A percentile compares a stretch with the other conserved stretches of the same genome.
Conservation (phyloP, 2,888 invertebrate genomes). For the Caprella mutica region DNA sequence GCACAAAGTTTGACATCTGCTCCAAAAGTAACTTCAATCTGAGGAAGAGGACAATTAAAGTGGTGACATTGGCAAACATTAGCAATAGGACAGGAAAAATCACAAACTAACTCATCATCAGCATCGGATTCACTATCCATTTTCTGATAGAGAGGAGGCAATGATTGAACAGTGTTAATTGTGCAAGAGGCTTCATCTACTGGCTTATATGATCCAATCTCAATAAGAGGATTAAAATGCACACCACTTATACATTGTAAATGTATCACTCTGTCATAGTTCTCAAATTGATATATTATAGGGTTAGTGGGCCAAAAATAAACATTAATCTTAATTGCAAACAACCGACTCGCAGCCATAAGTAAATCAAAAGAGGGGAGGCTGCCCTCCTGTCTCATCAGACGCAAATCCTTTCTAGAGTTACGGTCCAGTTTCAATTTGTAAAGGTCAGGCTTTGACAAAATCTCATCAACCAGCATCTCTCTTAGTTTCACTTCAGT, state of each 20-base stretch:
- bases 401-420: background rate
- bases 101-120: background rate
- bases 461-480: background rate
- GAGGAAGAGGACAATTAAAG: background rate
- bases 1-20: background rate
- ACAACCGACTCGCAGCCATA: background rate
- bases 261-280: background rate
- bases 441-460: background rate
- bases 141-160: background rate
- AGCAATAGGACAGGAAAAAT: background rate
- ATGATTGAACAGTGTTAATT: background rate
- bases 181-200: background rate
- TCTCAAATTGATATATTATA: background rate
- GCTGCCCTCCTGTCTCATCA: background rate
- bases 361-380: background rate
- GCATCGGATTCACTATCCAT: background rate
- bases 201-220: background rate
- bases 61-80: background rate
- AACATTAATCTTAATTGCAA: background rate
- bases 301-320: background rate
- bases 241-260: background rate
- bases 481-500: background rate
- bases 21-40: background rate
- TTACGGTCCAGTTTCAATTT: background rate
- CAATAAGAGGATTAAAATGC: background rate